Evolutionary conservation across 1,140 invertebrate species (phyloP).

Genomic region (Conus betulinus): DNA sequence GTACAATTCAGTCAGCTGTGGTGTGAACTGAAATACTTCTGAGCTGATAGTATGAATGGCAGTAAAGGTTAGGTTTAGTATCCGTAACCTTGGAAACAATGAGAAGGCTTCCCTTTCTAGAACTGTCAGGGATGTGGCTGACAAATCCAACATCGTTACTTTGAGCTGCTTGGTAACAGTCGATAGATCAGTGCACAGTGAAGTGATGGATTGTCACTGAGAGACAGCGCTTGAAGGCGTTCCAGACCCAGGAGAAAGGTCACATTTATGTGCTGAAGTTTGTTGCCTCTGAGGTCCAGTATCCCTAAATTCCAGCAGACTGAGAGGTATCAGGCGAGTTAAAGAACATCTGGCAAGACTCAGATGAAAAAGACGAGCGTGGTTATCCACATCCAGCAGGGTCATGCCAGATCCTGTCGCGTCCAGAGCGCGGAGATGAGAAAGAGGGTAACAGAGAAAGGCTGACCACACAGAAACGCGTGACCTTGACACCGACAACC

Average conservation of each 20-base stretch:
- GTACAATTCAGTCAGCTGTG: too few species aligned
- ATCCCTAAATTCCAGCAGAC: slow-evolving; percentile 18
- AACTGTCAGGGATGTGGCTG: not conserved
- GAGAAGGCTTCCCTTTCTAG: slow-evolving; percentile 29
- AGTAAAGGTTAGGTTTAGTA: not conserved
- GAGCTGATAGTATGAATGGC: too few species aligned
- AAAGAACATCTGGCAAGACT: not conserved
- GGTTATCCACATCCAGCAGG: not conserved
- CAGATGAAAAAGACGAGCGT: not conserved
- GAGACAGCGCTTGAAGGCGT: slow-evolving; percentile 16
- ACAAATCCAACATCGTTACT: slow-evolving; percentile 2
- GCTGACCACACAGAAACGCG: not conserved
- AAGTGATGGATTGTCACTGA: not conserved
- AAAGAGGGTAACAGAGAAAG: not conserved
- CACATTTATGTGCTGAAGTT: not conserved
- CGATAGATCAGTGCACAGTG: not conserved
- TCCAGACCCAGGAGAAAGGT: not conserved
- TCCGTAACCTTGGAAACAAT: not conserved
- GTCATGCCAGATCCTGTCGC: not conserved
- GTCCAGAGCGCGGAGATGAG: not conserved
- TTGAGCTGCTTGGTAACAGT: not conserved
- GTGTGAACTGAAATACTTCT: too few species aligned
- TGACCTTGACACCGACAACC: too few species aligned
- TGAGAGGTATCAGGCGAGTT: not conserved
- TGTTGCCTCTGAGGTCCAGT: slow-evolving; percentile 36